Evolutionary conservation across 2,797 vertebrate species (phyloP), one percentile per base, ranked within the genome.

Genomic region (Falco novaeseelandiae): DNA sequence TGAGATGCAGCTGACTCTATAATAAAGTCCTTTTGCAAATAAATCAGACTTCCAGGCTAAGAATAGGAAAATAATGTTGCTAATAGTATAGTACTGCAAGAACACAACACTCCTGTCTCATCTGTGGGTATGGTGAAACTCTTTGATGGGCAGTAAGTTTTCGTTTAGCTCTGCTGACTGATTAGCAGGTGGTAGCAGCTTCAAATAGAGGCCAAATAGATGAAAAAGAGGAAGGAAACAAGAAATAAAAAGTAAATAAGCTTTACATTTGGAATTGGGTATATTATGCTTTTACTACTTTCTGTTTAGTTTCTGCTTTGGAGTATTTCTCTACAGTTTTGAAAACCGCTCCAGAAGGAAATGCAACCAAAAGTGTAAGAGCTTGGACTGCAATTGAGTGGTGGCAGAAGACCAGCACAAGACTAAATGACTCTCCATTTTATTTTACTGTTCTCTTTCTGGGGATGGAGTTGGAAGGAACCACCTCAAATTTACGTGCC

Each of bases 21-120:
- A 67, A 90, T 49, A 93, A 96, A 63, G 49, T 84, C 83, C 65
- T 63, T 85, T 82, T 90, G 42, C 74, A 97, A 96, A 97, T 94
- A 95, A 93, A 91, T 96, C 62, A 57, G 55, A 80, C 77, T 94
- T 97, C 58, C 44, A 78, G 63, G 48, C 63, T 59, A 85, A 67
- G 63, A 71, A 71, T 12, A 66, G 62, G 59, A 74, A 95, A 81
- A 76, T 52, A 67, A 34, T 91, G 95, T 73, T 67, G 19, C 63
- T 94, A 78, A 55, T 54, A 27, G 20, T 57, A 46, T 22, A 12
- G 59, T 20, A 63, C 46, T 66, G 48, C 40, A 82, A 58, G 22
- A 95, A 48, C 51, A 70, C 14, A 89, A 46, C 2, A 4, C 6
- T 87, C 11, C 11, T 34, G 22, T 63, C 52, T 95, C 15, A 16